These are phyloP conservation scores for Gyrodactylus salaris DNA, from an alignment of 1,140 invertebrate genomes.

Conservation along the genomic window DNA sequence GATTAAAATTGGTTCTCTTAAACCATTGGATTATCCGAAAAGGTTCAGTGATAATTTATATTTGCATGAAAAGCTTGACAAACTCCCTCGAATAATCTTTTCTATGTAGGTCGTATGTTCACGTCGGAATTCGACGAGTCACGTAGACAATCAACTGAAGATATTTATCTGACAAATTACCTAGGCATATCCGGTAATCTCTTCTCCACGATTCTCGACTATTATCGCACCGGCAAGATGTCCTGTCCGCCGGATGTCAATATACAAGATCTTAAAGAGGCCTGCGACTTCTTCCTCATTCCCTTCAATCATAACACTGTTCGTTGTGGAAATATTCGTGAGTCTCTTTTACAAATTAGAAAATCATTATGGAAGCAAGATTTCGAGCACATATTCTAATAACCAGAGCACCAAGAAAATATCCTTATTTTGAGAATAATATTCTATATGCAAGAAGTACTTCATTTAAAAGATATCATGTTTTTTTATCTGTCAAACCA, in stretches of 20 bases:
- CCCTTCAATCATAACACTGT: constrained; percentile 83
- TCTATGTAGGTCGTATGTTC: background rate
- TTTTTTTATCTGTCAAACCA: too few species aligned
- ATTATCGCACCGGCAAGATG: constrained; percentile 56
- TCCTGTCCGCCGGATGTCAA: constrained; percentile 46
- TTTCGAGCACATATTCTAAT: too few species aligned
- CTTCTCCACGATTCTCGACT: constrained; percentile 77
- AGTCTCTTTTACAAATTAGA: constrained; percentile 21
- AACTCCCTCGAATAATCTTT: too few species aligned
- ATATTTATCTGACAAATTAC: background rate
- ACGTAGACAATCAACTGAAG: background rate
- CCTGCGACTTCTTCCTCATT: constrained; percentile 84
- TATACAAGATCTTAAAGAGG: constrained; percentile 70
- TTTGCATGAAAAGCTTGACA: too few species aligned
- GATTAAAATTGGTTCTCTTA: too few species aligned
- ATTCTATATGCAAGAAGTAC: too few species aligned
- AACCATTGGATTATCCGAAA: too few species aligned
- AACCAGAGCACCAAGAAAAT: too few species aligned
- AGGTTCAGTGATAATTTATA: too few species aligned
- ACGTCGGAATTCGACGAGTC: background rate
- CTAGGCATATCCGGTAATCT: constrained; percentile 59
- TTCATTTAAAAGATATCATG: too few species aligned
- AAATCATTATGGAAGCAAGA: background rate
- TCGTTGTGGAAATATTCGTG: constrained; percentile 64
- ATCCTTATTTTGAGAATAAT: too few species aligned